Evolutionary conservation across 2,888 invertebrate species (phyloP), one percentile per base, ranked within the genome.

Genomic region (Nymphalis c-album): DNA sequence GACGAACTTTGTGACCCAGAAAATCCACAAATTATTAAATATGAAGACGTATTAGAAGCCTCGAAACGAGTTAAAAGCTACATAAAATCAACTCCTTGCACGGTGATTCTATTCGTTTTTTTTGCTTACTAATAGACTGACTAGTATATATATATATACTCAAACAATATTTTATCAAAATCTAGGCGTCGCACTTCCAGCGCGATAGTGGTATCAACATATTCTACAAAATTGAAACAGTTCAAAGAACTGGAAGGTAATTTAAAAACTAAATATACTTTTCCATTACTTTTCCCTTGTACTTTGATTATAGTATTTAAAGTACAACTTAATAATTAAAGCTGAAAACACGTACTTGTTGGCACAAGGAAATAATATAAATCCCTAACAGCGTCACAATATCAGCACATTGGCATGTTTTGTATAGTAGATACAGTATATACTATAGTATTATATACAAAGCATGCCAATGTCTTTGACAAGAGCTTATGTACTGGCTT

Each of bases 1-100:
- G 91, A 91, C 71, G 88, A 87, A 73, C 81, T 76, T 68, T 87
- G 91, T 73, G 90, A 91, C 70, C 90, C 90, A 18, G 86, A 87
- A 7, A 85, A 86, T 65, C 92, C 91, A 4, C 81, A 69, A 71
- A 67, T 72, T 3, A 73, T 91, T 17, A 82, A 80, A 60, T 83
- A 81, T 71, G 81, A 85, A 7, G 84, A 88, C 17, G 77, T 89
- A 5, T 50, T 82, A 22, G 81, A 81, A 0, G 87, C 91, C 31
- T 73, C 79, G 10, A 68, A 77, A 5, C 76, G 80, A 48, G 73
- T 87, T 26, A 79, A 73, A 60, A 70, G 78, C 45, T 71, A 74
- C 35, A 75, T 90, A 50, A 40, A 77, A 10, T 72, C 76, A 20
- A 87, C 90, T 1, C 87, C 89, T 13, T 81, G 83, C 63, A 68